Conservation (phyloP, 2,888 invertebrate species). For the Plebejus anna region DNA sequence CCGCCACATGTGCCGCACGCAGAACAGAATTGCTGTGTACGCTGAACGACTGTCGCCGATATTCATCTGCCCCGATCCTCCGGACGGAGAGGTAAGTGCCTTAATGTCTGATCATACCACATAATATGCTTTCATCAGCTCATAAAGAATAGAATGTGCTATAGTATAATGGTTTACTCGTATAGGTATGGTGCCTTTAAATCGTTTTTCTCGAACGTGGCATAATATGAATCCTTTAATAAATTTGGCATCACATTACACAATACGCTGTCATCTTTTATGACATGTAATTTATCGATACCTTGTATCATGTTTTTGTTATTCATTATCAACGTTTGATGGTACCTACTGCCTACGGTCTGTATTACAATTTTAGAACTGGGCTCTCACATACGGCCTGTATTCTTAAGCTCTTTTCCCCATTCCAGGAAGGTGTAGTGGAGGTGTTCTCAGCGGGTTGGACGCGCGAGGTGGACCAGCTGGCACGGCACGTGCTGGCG, state of each 20-base stretch:
- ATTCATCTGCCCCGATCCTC: conserved; percentile 80
- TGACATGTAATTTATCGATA: no score
- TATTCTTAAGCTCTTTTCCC: not conserved
- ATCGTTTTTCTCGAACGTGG: no score
- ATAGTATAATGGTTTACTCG: no score
- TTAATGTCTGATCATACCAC: not conserved
- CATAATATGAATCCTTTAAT: no score
- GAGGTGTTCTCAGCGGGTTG: conserved; percentile 93
- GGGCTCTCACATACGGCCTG: not conserved
- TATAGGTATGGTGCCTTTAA: no score
- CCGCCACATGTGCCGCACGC: conserved; percentile 84
- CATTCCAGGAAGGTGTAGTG: conserved; percentile 79
- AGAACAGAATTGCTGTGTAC: conserved; percentile 88
- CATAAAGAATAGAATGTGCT: no score
- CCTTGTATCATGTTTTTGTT: no score
- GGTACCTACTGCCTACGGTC: not conserved
- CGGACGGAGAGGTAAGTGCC: conserved; percentile 51
- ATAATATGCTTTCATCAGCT: no score
- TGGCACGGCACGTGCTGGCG: conserved; percentile 78
- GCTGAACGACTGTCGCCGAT: conserved; percentile 83
- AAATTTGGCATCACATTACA: no score
- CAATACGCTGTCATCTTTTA: no score
- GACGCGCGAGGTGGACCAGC: conserved; percentile 76
- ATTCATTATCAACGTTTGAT: no score
- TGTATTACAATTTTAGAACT: not conserved